These are phyloP conservation scores for Acrocera orbiculus DNA, from an alignment of 2,888 invertebrate genomes.

Conservation along the genomic window DNA sequence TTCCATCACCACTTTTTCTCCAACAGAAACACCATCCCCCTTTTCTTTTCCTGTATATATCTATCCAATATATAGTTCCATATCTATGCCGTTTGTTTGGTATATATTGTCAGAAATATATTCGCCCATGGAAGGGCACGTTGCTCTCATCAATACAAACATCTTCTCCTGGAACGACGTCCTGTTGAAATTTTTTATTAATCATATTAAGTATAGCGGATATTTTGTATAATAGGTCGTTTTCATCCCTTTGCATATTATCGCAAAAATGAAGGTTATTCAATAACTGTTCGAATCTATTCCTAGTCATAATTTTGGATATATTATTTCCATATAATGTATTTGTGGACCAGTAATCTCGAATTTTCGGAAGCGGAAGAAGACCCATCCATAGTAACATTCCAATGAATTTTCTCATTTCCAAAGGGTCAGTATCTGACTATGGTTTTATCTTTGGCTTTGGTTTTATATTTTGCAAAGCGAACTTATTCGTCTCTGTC, in stretches of 20 bases:
- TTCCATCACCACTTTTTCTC: neutral
- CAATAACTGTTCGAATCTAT: no score
- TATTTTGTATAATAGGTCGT: no score
- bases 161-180: neutral
- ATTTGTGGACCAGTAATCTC: neutral
- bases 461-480: no score
- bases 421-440: no score
- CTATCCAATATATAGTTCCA: no score
- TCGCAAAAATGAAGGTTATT: no score
- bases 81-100: neutral
- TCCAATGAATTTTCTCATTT: no score
- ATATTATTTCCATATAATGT: neutral
- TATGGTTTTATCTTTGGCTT: no score
- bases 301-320: neutral
- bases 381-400: neutral
- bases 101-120: neutral
- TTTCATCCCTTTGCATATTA: no score
- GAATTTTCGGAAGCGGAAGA: neutral
- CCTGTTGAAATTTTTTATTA: neutral
- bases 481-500: no score
- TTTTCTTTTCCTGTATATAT: neutral
- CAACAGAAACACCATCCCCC: no score
- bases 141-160: neutral
- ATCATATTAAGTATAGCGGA: neutral
- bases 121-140: neutral